Percentiles rank a stretch among this genome's conserved stretches.
Conservation (phyloP, 2,113 vertebrate species). For the Pseudolaguvia tuberculata region DNA sequence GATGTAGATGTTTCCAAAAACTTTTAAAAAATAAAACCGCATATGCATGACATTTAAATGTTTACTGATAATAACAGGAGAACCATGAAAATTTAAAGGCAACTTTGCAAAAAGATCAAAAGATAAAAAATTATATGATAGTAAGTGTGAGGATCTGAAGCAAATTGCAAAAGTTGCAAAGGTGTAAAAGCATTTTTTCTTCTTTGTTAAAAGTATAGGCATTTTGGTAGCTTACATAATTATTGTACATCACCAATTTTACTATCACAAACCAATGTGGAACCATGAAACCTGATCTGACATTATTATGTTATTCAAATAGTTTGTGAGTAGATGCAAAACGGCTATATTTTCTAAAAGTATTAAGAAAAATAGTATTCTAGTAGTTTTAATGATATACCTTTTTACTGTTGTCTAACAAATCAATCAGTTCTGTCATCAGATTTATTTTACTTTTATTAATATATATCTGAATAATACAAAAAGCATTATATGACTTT, state of each 20-base stretch:
- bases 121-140: neutral
- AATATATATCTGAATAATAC: neutral
- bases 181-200: too few relatives aligned
- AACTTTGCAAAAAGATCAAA: neutral
- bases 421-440: neutral
- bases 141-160: neutral
- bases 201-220: neutral
- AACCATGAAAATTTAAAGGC: neutral
- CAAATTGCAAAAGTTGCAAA: too few relatives aligned
- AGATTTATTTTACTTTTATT: neutral
- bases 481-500: too few relatives aligned
- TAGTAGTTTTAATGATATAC: neutral
- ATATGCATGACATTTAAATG: neutral
- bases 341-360: neutral
- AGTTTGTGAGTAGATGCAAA: neutral
- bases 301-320: neutral
- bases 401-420: neutral
- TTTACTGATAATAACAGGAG: neutral
- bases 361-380: neutral
- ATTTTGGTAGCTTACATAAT: neutral
- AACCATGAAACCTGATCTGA: neutral
- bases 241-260: neutral
- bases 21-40: neutral
- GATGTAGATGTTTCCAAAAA: neutral
- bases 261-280: too few relatives aligned